Base-by-base conservation (phyloP, 2,113 vertebrate genomes). In the Microcebus tavaratra region DNA sequence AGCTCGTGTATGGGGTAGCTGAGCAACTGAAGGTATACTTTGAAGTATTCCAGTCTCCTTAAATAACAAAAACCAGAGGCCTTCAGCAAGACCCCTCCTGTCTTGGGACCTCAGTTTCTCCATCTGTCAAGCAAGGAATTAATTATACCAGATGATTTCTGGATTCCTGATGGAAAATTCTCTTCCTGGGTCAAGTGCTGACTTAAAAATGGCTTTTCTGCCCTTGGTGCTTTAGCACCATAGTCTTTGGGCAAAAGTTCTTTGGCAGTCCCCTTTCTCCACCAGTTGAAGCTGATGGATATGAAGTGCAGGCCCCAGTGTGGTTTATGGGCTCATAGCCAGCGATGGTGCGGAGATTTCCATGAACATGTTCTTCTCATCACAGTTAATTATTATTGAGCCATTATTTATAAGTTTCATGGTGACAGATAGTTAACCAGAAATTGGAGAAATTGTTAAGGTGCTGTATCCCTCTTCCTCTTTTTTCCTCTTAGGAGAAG, bases 391-490 rank as follows among this genome's bases (percentile, higher is more conserved):
- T 88, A 96, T 97, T 96, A 92, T 80, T 75, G 75, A 92, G 65
- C 39, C 91, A 83, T 95, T 88, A 90, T 97, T 96, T 97, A 72
- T 92, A 95, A 96, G 75, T 92, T 96, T 95, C 76, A 57, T 53
- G 27, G 76, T 94, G 88, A 98, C 92, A 96, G 96, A 97, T 97
- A 97, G 97, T 97, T 96, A 97, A 97, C 97, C 65, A 96, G 97
- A 93, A 97, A 96, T 96, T 94, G 82, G 90, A 75, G 96, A 95
- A 92, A 95, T 83, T 95, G 88, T 96, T 92, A 81, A 92, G 50
- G 25, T 53, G n/a, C 5, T 63, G 2, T 65, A 34, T n/a, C 34
- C 11, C 36, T 20, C 25, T 21, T 18, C 53, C 34, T 0, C 13
- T 36, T 59, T 70, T 21, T 68, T 20, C 48, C 27, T 42, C 11